Evolutionary conservation across 2,888 invertebrate genomes (phyloP).

Genomic region (Smittia aterrima): DNA sequence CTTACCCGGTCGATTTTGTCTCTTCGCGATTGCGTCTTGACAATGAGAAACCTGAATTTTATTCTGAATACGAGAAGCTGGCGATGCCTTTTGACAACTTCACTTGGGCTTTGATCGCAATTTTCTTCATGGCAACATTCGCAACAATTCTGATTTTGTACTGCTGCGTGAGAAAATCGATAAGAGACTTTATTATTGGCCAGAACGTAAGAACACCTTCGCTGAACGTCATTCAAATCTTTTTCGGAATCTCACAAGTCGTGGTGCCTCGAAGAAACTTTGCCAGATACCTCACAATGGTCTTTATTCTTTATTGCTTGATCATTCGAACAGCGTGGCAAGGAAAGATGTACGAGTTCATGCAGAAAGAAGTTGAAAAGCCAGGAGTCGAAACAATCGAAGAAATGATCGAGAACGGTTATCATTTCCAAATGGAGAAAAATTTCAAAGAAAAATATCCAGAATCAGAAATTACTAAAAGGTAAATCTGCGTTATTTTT

Average conservation of each 20-base stretch:
- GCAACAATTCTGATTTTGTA: background rate
- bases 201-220: background rate
- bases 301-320: background rate
- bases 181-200: constrained; percentile 6
- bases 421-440: background rate
- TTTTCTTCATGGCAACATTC: background rate
- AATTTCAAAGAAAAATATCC: too few relatives aligned
- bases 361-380: background rate
- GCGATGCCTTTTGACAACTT: background rate
- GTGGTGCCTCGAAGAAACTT: constrained; percentile 7
- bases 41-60: background rate
- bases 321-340: constrained; percentile 8
- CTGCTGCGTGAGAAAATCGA: background rate
- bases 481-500: too few relatives aligned
- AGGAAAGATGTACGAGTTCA: background rate
- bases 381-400: background rate
- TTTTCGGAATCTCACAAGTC: background rate
- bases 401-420: background rate
- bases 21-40: background rate
- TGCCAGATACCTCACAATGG: background rate
- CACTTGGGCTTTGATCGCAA: background rate
- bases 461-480: too few relatives aligned
- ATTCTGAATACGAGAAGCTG: background rate
- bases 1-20: too few relatives aligned
- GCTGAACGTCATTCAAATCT: background rate